Evolutionary conservation across 1,140 invertebrate genomes (phyloP).

Genomic region (Drosophila rufa): DNA sequence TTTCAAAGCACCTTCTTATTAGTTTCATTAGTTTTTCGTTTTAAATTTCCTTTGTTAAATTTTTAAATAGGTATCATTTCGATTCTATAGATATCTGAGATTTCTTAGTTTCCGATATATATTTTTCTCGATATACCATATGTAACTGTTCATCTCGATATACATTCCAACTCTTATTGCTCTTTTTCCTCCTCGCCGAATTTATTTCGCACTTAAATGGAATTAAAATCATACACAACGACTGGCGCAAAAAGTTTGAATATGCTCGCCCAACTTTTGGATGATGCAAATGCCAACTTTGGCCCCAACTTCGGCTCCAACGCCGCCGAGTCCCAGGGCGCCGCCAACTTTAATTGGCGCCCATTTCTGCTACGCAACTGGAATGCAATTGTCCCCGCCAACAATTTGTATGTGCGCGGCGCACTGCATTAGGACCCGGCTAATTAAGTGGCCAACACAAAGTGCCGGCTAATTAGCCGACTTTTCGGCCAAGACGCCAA

Average conservation of each 20-base stretch:
- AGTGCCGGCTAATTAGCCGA: conserved; percentile 80
- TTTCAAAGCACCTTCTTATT: background rate
- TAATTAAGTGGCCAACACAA: conserved; percentile 81
- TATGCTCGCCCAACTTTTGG: conserved; percentile 70
- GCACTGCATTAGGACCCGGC: conserved; percentile 61
- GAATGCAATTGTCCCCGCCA: conserved; percentile 81
- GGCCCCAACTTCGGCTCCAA: conserved; percentile 18
- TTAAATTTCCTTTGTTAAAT: background rate
- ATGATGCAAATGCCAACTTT: conserved; percentile 54
- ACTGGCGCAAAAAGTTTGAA: conserved; percentile 72
- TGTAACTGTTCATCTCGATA: background rate
- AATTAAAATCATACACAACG: conserved; percentile 74
- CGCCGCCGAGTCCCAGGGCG: conserved; percentile 42
- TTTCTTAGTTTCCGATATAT: too few species aligned
- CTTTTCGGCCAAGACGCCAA: conserved; percentile 63
- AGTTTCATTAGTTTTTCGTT: too few species aligned
- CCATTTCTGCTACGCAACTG: conserved; percentile 81
- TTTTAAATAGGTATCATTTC: background rate
- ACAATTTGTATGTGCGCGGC: conserved; percentile 77
- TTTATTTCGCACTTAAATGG: conserved; percentile 70
- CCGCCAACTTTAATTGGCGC: conserved; percentile 81
- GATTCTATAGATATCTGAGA: background rate
- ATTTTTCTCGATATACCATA: background rate
- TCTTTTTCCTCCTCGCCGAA: conserved; percentile 2
- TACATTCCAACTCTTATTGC: conserved; percentile 3